Base-by-base conservation (phyloP, 2,113 vertebrate genomes). In the Phalacrocorax aristotelis region DNA sequence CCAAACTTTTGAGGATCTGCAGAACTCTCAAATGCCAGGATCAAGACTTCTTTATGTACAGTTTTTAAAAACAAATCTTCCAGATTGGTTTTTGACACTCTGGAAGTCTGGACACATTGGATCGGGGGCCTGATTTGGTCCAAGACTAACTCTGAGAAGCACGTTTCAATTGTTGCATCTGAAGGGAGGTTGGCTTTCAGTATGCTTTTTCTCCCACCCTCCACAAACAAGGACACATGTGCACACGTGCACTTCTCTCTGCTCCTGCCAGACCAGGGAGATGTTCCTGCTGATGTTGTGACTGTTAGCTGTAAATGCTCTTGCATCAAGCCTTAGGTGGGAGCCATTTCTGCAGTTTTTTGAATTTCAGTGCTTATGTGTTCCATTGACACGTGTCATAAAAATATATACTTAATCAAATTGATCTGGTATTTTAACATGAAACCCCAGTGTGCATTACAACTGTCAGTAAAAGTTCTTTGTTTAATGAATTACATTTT, bases 81-180 rank as follows among this genome's bases (percentile, higher is more conserved):
- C 16, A 9, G 19, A 72, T 83, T 44, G 36, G 13, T 54, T 78
- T 87, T 54, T 55, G 30, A 44, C 7, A 30, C 15, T 32, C 9
- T 60, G 23, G 22, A 65, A 38, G n/a, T 19, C 58, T 49, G n/a
- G 27, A 78, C 40, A 4, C 40, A 9, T 26, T 77, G 29, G n/a
- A 38, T 30, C 14, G 1, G 5, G 7, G 13, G 7, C 20, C 38
- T 65, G 29, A 57, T 65, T 44, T 10, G 5, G 21, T 42, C 21
- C 42, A 49, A 44, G 57, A 71, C 22, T 78, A 65, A 65, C 51
- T 61, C 19, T 2, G 2, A 71, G 52, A 38, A 70, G 14, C 36
- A 20, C 3, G 1, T 70, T 81, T 54, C 51, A 61, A 3, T 30
- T 0, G 1, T 18, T 48, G 32, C 12, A 6, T 10, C 57, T 48